A percentile compares a stretch with the other conserved stretches of the same genome.
Conservation (phyloP, 2,113 vertebrate genomes). For the Dipodomys merriami region DNA sequence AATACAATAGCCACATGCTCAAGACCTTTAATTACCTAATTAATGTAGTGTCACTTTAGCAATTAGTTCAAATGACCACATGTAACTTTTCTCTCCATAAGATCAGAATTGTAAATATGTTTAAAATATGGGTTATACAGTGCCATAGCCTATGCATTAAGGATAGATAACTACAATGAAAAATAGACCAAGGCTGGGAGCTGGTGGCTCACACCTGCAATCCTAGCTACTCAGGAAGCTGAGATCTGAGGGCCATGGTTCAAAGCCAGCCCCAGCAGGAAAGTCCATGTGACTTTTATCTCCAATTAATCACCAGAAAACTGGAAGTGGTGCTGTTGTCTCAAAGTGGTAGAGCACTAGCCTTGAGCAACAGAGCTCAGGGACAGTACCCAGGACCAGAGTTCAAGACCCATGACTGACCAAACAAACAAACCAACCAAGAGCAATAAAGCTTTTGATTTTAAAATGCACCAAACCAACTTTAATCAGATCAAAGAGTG, state of each 20-base stretch:
- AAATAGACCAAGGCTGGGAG: neutral
- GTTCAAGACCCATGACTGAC: too few species aligned
- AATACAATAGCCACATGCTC: slow-evolving; percentile 87
- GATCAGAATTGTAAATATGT: slow-evolving; percentile 80
- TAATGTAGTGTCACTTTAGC: slow-evolving; percentile 86
- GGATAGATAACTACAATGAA: neutral
- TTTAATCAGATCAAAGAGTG: neutral
- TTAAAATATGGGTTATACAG: slow-evolving; percentile 42
- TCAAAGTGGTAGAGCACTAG: too few species aligned
- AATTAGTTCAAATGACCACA: slow-evolving; percentile 89
- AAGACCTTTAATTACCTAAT: slow-evolving; percentile 90
- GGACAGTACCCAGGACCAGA: too few species aligned
- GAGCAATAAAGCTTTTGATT: slow-evolving; percentile 9
- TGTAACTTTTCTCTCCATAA: slow-evolving; percentile 82
- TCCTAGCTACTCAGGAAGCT: too few species aligned
- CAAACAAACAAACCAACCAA: neutral
- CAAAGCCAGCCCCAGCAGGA: too few species aligned
- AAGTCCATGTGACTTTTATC: too few species aligned
- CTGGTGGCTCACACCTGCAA: too few species aligned
- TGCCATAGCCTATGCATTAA: neutral
- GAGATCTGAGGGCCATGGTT: too few species aligned
- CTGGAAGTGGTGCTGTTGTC: too few species aligned
- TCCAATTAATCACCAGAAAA: too few species aligned
- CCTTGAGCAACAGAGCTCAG: too few species aligned
- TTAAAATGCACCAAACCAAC: neutral